A percentile compares a stretch with the other conserved stretches of the same genome.
Conservation (phyloP, 2,113 vertebrate genomes). For the Varanus komodoensis region DNA sequence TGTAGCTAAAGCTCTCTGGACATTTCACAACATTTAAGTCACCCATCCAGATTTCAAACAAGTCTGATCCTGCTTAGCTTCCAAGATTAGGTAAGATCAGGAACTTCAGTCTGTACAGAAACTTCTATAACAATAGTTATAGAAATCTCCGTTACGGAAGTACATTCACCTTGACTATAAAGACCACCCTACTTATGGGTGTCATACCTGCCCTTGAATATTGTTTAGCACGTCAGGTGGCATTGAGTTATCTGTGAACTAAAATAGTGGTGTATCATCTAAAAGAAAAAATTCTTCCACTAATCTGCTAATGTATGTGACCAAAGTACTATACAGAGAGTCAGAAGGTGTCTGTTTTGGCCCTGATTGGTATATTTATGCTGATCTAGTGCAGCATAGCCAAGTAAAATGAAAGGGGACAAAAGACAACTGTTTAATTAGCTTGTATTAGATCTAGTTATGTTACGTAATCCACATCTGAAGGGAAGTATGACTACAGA, state of each 20-base stretch:
- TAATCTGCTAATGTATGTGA: rapidly evolving
- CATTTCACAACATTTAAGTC: too few species aligned
- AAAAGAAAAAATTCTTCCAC: rapidly evolving
- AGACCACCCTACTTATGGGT: rapidly evolving
- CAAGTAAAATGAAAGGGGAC: conserved; percentile 32
- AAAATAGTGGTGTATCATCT: background rate
- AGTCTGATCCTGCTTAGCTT: too few species aligned
- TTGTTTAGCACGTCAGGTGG: background rate
- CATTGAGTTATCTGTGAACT: background rate
- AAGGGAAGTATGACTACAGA: background rate
- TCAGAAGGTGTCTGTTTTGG: background rate
- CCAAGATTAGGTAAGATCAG: too few species aligned
- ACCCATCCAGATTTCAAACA: too few species aligned
- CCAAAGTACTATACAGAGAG: background rate
- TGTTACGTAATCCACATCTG: background rate
- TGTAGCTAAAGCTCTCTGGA: too few species aligned
- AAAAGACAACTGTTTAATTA: conserved; percentile 21
- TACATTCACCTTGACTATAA: background rate
- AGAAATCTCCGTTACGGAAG: background rate
- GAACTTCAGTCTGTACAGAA: too few species aligned
- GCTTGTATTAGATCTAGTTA: conserved; percentile 41
- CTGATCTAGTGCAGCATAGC: rapidly evolving
- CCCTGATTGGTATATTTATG: rapidly evolving
- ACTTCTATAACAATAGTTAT: background rate
- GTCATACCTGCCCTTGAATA: background rate